Evolutionary conservation across 1,140 invertebrate genomes (phyloP), one percentile per base, ranked within the genome.

Genomic region (Saccostrea echinata): DNA sequence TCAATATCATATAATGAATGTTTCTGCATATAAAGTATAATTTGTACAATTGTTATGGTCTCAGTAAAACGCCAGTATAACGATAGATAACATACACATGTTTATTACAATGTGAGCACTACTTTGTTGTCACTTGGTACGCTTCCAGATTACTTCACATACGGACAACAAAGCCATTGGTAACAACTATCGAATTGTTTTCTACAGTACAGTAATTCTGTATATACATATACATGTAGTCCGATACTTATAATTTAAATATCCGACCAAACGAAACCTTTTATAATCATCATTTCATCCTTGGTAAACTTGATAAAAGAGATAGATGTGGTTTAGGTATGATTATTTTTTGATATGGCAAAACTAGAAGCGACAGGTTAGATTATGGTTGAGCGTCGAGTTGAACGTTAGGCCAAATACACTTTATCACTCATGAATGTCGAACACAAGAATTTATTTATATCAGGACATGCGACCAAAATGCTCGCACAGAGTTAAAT

Each of bases 401-500:
- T 30, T 76, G 30, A 76, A 30, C 68, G 12, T 11, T 76, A 33
- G 68, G 68, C 68, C 68, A 76, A n/a, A n/a, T 27, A 27, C 30
- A 76, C 27, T 76, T 76, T 76, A 76, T 76, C 68, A 76, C 27
- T 76, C 68, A 76, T 76, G 68, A 76, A 76, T 76, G 68, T 76
- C 68, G 68, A 76, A 33, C 68, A 27, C 68, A 30, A 76, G 12
- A 76, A 76, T 76, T 33, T 76, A 76, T 76, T 76, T 76, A 76
- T 76, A 76, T 76, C 68, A 33, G 68, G 68, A 76, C 68, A 76
- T 76, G 68, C 68, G 68, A 76, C 68, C 68, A 76, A 76, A 76
- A 76, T 76, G 68, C 27, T 76, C 68, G 68, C 68, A 76, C 27
- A 76, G 68, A 76, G 68, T 76, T 76, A 76, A 76, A 76, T 76